Base-by-base conservation (phyloP, 2,888 invertebrate species). In the Nomada hirtipes region DNA sequence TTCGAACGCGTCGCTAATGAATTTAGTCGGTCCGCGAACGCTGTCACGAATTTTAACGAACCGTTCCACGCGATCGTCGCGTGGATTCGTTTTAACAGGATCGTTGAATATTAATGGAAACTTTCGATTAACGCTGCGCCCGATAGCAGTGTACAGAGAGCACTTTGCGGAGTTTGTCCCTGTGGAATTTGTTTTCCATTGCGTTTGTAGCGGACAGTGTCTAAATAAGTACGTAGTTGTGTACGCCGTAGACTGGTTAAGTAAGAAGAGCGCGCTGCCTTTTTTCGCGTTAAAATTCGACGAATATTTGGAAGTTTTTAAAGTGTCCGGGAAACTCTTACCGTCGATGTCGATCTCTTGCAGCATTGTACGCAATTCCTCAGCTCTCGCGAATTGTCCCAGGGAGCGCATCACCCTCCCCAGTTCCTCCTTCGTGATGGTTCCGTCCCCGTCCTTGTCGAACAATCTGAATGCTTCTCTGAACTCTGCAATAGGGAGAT, bases 401-500 rank as follows among this genome's bases (percentile, higher is more conserved):
- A 98, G 94, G 84, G 97, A 97, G 71, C 97, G 95, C 98, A 98
- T 98, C 44, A 98, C 97, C 26, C 97, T 95, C 0, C 98, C 97
- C 79, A 98, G 95, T 92, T 98, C 98, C 89, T 97, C 97, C 93
- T 98, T 97, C 3, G 97, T 98, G 90, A 98, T 98, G 83, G 97
- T 97, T 1, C 98, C 98, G 89, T 98, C 98, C 9, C 97, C 97
- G 89, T 98, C 98, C 93, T 97, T 97, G 94, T 98, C 98, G 92
- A 98, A 98, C 13, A 98, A 95, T 65, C 97, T 96, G 93, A 98
- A 98, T 1, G 98, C 97, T 93, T 98, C 97, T 47, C 97, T 96
- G 92, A 97, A 97, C 93, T 97, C 97, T 97, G 91, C 0, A 94
- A 94, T 64, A 76, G 9, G 23, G 59, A 50, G 52, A 70, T 60